Conservation (phyloP, 2,797 vertebrate species). For the Graptemys geographica region DNA sequence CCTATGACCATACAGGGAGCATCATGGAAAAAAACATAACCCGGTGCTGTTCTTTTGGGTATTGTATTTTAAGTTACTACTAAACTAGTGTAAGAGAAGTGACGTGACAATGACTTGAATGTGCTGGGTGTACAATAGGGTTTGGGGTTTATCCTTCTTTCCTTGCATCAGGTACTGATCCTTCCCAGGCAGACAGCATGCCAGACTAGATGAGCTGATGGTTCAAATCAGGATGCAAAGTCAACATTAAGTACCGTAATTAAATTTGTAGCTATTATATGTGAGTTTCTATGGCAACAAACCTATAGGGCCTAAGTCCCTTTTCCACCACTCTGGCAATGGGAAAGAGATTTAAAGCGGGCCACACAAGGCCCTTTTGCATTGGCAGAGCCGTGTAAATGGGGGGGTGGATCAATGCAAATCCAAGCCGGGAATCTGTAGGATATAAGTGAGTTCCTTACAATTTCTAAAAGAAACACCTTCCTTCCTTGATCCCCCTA, state of each 20-base stretch:
- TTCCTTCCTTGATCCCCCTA: background rate
- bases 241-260: background rate
- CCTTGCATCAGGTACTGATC: constrained; percentile 43
- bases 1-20: background rate
- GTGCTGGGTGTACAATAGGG: constrained; percentile 31
- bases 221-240: constrained; percentile 32
- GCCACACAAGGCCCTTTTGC: rapidly evolving
- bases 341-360: background rate
- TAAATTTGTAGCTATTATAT: constrained; percentile 25
- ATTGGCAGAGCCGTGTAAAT: background rate
- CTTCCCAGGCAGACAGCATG: background rate
- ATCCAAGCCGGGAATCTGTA: background rate
- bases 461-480: background rate
- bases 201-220: constrained; percentile 49
- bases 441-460: background rate
- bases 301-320: background rate
- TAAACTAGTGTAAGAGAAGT: constrained; percentile 47
- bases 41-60: background rate
- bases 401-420: background rate
- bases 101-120: constrained; percentile 3
- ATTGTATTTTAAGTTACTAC: background rate
- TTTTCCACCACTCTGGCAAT: background rate
- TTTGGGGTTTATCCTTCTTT: constrained; percentile 50
- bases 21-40: background rate
- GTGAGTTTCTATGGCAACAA: constrained; percentile 23